Evolutionary conservation across 2,113 vertebrate genomes (phyloP).

Genomic region (Salminus brasiliensis): DNA sequence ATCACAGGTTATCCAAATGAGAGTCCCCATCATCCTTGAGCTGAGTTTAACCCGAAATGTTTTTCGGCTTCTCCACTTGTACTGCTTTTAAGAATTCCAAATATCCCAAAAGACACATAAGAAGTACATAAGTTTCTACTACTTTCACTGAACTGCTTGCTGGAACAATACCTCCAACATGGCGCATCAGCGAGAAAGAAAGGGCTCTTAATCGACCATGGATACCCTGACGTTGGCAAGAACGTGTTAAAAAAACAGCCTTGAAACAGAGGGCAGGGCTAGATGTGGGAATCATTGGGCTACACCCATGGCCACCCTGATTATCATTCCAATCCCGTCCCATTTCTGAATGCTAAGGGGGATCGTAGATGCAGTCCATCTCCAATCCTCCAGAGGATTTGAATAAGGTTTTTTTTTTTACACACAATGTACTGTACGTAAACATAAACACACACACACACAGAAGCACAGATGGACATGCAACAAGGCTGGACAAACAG

Average conservation of each 20-base stretch:
- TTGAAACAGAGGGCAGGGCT: neutral
- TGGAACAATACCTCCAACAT: too few species aligned
- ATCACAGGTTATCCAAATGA: too few species aligned
- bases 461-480: conserved; percentile 29
- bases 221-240: neutral
- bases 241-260: neutral
- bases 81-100: too few species aligned
- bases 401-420: conserved; percentile 37
- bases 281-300: neutral
- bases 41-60: too few species aligned
- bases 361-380: conserved; percentile 35
- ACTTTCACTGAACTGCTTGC: too few species aligned
- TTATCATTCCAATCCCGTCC: neutral
- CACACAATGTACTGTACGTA: neutral
- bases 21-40: too few species aligned
- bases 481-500: neutral
- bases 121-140: too few species aligned
- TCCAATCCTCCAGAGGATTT: conserved; percentile 61
- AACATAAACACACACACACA: neutral
- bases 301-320: neutral
- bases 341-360: conserved; percentile 51
- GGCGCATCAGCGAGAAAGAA: too few species aligned
- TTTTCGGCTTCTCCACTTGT: too few species aligned
- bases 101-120: too few species aligned
- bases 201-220: too few species aligned